phyloP scores from a whole-genome alignment of 1,140 invertebrate genomes.

The Galleria mellonella region DNA sequence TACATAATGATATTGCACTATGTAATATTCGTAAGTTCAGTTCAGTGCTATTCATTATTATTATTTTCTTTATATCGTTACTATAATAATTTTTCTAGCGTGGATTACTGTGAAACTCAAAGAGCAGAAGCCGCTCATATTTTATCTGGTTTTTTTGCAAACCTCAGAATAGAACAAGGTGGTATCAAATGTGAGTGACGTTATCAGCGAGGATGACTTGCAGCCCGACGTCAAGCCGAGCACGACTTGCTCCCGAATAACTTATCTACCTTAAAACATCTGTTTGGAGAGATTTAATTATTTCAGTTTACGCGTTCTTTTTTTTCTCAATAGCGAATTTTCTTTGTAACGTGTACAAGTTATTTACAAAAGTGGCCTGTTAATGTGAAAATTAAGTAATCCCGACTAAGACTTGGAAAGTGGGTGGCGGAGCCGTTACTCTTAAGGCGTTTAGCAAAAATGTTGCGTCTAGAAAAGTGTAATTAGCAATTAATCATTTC shows the following conservation, averaged over 20 bases:
- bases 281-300: slow-evolving; percentile 1
- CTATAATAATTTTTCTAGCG: no score
- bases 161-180: neutral
- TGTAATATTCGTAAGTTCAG: no score
- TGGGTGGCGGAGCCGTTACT: neutral
- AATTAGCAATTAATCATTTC: no score
- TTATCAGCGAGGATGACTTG: neutral
- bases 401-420: neutral
- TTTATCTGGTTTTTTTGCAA: neutral
- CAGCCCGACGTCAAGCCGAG: neutral
- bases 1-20: no score
- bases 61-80: no score
- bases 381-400: slow-evolving; percentile 4
- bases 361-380: slow-evolving; percentile 1
- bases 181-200: neutral
- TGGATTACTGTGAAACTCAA: no score
- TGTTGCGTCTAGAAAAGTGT: no score
- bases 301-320: neutral
- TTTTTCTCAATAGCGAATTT: slow-evolving; percentile 2
- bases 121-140: no score
- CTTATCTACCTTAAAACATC: neutral
- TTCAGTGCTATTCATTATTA: no score
- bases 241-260: neutral
- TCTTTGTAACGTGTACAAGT: neutral
- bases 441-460: no score